phyloP scores from a whole-genome alignment of 2,113 vertebrate genomes.

The cattle (Bos taurus) region DNA sequence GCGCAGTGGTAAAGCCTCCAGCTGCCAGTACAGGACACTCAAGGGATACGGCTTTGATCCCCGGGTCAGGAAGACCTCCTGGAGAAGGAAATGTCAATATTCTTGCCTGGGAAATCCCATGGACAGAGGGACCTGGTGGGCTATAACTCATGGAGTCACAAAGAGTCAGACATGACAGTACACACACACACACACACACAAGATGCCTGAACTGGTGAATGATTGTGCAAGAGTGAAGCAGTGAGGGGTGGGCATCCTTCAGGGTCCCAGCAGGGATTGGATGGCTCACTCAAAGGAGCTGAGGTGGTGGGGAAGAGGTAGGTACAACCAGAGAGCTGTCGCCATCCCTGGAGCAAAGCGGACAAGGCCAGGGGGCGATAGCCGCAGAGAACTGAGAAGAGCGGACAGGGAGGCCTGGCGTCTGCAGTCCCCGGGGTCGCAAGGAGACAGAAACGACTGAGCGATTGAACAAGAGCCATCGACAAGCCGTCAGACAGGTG shows the following conservation, averaged over 20 bases:
- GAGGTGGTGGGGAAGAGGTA: background rate
- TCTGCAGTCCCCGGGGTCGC: background rate
- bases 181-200: background rate
- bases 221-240: background rate
- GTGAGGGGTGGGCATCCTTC: background rate
- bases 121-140: background rate
- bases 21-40: background rate
- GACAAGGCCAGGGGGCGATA: background rate
- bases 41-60: background rate
- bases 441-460: background rate
- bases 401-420: background rate
- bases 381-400: background rate
- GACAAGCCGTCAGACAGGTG: background rate
- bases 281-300: background rate
- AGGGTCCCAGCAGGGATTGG: background rate
- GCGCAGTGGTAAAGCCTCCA: background rate
- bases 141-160: background rate
- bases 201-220: background rate
- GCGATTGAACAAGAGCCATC: background rate
- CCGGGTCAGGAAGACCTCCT: background rate
- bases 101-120: background rate
- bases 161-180: background rate
- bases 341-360: rapidly evolving
- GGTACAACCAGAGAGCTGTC: background rate
- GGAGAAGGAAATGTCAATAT: background rate